Evolutionary conservation across 2,888 invertebrate genomes (phyloP).

Genomic region (Temnothorax unifasciatus): DNA sequence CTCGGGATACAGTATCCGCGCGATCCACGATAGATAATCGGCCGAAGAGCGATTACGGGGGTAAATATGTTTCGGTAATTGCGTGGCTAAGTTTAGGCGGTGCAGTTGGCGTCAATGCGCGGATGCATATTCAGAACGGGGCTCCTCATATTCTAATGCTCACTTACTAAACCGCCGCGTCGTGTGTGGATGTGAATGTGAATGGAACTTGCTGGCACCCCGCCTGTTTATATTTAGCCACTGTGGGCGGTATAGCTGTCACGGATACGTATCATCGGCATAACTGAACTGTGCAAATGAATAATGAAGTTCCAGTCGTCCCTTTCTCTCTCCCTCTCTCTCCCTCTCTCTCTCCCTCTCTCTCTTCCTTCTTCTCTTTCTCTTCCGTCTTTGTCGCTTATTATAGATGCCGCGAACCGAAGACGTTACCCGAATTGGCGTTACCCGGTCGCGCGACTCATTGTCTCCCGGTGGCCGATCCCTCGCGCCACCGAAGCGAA

Average conservation of each 20-base stretch:
- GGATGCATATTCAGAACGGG: constrained; percentile 86
- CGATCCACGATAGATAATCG: constrained; percentile 65
- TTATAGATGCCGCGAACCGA: constrained; percentile 38
- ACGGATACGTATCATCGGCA: constrained; percentile 86
- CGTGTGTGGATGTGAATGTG: constrained; percentile 82
- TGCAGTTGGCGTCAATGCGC: constrained; percentile 86
- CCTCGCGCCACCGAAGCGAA: constrained; percentile 28
- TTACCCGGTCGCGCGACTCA: constrained; percentile 48
- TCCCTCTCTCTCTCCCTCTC: constrained; percentile 71
- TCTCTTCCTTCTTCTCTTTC: constrained; percentile 55
- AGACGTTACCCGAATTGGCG: constrained; percentile 53
- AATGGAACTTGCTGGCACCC: constrained; percentile 86
- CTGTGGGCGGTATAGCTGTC: constrained; percentile 86
- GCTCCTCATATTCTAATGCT: constrained; percentile 84
- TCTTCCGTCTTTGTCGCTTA: constrained; percentile 58
- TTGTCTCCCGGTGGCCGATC: constrained; percentile 42
- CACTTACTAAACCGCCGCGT: constrained; percentile 80
- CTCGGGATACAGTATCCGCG: background rate
- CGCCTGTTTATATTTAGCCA: constrained; percentile 86
- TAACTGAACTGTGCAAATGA: constrained; percentile 85
- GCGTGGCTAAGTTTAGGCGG: constrained; percentile 85
- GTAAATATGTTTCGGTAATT: constrained; percentile 85
- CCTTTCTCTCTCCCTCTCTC: constrained; percentile 61
- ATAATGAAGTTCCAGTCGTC: constrained; percentile 84
- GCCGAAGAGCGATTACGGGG: constrained; percentile 79